A percentile compares a stretch with the other conserved stretches of the same genome.
Conservation (phyloP, 2,113 vertebrate genomes). For the Hemicordylus capensis region DNA sequence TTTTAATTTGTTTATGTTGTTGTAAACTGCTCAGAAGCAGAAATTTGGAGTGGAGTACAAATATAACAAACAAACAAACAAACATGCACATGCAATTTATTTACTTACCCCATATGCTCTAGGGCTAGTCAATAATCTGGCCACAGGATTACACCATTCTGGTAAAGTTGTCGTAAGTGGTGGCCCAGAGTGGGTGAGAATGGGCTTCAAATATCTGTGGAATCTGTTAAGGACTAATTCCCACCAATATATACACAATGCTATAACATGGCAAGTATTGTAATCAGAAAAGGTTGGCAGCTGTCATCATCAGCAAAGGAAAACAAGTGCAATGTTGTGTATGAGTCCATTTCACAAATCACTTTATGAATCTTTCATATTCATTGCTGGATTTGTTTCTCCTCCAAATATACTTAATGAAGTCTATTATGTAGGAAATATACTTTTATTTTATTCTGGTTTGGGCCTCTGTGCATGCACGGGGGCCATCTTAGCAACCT, state of each 20-base stretch:
- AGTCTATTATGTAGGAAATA: not conserved
- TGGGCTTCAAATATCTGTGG: conserved; percentile 82
- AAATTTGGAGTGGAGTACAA: not conserved
- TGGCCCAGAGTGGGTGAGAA: conserved; percentile 83
- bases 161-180: conserved; percentile 81
- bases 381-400: not conserved
- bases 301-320: not conserved
- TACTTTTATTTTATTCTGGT: no score
- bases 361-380: not conserved
- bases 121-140: conserved; percentile 79
- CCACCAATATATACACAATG: not conserved
- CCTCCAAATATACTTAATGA: not conserved
- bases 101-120: conserved; percentile 76
- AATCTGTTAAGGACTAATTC: conserved; percentile 76
- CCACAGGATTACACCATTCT: conserved; percentile 75
- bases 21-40: no score
- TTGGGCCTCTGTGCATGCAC: no score
- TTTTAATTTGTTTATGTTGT: no score
- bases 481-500: no score
- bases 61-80: not conserved
- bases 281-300: fast-evolving
- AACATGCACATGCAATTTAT: not conserved
- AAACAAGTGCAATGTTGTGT: not conserved
- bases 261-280: fast-evolving
- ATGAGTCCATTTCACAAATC: not conserved